Percentiles rank a stretch among this genome's conserved stretches.
Conservation (phyloP, 2,113 vertebrate genomes). For the Sphyrna mokarran region DNA sequence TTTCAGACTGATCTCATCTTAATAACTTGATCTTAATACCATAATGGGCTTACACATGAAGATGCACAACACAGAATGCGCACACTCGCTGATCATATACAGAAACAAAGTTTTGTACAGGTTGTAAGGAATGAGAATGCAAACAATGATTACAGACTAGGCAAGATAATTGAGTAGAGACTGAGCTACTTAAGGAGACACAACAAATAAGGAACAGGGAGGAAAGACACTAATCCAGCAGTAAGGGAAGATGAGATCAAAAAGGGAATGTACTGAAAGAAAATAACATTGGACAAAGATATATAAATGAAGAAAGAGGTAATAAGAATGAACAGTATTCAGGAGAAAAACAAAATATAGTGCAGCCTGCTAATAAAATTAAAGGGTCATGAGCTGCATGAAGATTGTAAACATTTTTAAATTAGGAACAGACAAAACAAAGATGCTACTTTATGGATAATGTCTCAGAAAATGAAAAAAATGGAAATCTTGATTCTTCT, state of each 20-base stretch:
- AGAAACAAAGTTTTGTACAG: not conserved
- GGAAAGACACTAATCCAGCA: not conserved
- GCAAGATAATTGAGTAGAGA: not conserved
- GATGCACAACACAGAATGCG: not conserved
- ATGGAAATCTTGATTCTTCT: not conserved
- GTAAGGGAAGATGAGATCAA: conserved; percentile 5
- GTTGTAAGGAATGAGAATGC: conserved; percentile 14
- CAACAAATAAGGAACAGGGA: not conserved
- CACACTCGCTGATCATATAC: not conserved
- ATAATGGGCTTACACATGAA: not conserved
- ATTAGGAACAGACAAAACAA: not conserved
- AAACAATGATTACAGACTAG: conserved; percentile 9
- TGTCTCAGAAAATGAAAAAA: not conserved
- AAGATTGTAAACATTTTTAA: not conserved
- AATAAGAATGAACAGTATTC: not conserved
- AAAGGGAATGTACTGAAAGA: not conserved
- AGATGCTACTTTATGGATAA: not conserved
- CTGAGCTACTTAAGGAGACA: not conserved
- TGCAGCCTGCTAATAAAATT: not conserved
- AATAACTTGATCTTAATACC: not conserved
- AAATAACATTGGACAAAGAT: not conserved
- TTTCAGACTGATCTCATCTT: not conserved
- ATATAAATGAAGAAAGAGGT: not conserved
- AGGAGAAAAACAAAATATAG: not conserved
- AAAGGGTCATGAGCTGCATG: not conserved